phyloP scores from a whole-genome alignment of 2,113 vertebrate species.

The Mola mola region DNA sequence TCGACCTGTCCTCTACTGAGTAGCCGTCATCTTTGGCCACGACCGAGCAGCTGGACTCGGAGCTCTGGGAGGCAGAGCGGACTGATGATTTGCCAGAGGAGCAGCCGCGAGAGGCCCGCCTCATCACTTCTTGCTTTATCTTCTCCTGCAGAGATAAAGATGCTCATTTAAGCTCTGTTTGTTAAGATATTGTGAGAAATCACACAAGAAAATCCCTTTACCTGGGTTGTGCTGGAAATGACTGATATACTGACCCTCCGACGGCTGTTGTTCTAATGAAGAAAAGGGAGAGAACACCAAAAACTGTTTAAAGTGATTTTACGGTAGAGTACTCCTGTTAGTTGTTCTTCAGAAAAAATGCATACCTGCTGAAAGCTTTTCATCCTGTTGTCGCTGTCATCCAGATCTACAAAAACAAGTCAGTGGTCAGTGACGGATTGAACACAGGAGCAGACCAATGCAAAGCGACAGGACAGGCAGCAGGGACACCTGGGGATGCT shows the following conservation, averaged over 20 bases:
- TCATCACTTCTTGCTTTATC: constrained; percentile 34
- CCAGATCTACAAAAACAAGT: constrained; percentile 74
- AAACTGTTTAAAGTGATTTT: background rate
- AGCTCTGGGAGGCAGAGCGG: constrained; percentile 25
- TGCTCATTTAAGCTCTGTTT: background rate
- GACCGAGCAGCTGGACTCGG: constrained; percentile 36
- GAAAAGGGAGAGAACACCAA: background rate
- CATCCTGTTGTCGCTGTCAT: constrained; percentile 69
- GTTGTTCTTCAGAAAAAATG: no score
- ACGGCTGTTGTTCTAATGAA: constrained; percentile 67
- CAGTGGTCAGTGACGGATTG: constrained; percentile 1
- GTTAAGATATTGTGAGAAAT: background rate
- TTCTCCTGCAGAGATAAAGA: constrained; percentile 52
- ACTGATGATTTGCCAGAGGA: constrained; percentile 31
- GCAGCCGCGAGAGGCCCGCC: background rate
- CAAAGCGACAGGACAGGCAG: no score
- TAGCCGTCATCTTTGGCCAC: constrained; percentile 16
- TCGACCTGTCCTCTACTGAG: constrained; percentile 44
- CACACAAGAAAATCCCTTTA: constrained; percentile 16
- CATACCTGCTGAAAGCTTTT: constrained; percentile 77
- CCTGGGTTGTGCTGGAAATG: constrained; percentile 78
- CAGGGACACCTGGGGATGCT: constrained; percentile 60
- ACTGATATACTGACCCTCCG: constrained; percentile 84
- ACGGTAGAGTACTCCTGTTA: background rate
- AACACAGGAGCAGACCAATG: background rate